Percentiles rank a stretch among this genome's conserved stretches.
phyloP scores from a whole-genome alignment of 2,888 invertebrate genomes.

The Cecidostiba fungosa region DNA sequence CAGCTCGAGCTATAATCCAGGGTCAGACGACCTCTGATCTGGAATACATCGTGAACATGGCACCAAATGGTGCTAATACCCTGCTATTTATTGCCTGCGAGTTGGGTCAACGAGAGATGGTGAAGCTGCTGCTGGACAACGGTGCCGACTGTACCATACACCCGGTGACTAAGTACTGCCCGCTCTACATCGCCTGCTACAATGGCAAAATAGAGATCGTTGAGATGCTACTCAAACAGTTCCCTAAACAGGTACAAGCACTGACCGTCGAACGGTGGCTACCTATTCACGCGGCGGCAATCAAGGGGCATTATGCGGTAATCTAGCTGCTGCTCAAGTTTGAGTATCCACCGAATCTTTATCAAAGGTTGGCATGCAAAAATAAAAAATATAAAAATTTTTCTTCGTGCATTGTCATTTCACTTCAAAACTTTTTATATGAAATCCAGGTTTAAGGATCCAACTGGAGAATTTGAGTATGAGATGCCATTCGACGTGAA shows the following conservation, averaged over 20 bases:
- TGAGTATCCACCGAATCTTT: slow-evolving; percentile 88
- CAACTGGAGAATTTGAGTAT: slow-evolving; percentile 90
- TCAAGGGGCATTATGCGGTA: slow-evolving; percentile 91
- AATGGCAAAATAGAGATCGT: slow-evolving; percentile 91
- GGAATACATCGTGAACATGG: slow-evolving; percentile 90
- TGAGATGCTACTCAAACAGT: slow-evolving; percentile 88
- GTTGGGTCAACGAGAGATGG: slow-evolving; percentile 90
- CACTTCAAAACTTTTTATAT: background rate
- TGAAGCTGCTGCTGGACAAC: slow-evolving; percentile 88
- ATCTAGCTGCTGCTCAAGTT: slow-evolving; percentile 90
- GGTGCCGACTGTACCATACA: slow-evolving; percentile 95
- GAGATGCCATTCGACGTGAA: slow-evolving; percentile 96
- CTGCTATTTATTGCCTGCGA: slow-evolving; percentile 94
- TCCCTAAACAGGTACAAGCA: slow-evolving; percentile 92
- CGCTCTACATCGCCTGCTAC: slow-evolving; percentile 94
- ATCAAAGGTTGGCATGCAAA: slow-evolving; percentile 81
- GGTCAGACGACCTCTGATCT: slow-evolving; percentile 84
- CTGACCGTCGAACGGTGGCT: slow-evolving; percentile 96
- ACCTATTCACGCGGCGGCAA: slow-evolving; percentile 95
- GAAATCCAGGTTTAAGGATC: slow-evolving; percentile 81
- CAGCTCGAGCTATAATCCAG: slow-evolving; percentile 85
- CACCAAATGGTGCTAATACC: slow-evolving; percentile 93
- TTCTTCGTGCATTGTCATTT: background rate
- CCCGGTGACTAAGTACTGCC: slow-evolving; percentile 95
- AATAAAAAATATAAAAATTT: background rate